These are phyloP conservation scores for Ceratothoa steindachneri DNA, from an alignment of 2,888 invertebrate genomes.

Conservation along the genomic window DNA sequence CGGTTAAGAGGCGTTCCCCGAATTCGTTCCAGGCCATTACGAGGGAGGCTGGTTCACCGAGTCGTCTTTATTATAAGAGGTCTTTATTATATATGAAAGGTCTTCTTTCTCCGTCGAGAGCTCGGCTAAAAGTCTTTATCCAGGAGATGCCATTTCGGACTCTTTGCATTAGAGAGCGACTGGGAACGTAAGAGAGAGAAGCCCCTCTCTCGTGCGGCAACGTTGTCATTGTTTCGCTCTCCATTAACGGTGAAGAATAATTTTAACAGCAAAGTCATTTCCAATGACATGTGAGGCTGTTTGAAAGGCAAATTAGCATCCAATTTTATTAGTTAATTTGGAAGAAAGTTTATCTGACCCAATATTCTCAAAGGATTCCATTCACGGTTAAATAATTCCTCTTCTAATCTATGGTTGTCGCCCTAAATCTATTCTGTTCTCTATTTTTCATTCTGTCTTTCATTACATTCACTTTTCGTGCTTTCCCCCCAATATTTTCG, in stretches of 20 bases:
- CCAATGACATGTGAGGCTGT: no score
- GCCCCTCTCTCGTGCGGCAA: background rate
- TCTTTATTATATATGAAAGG: background rate
- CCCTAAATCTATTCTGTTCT: no score
- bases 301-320: no score
- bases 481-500: background rate
- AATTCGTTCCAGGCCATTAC: constrained; percentile 8
- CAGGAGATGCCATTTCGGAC: background rate
- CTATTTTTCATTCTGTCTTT: background rate
- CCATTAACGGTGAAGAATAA: no score
- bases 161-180: background rate
- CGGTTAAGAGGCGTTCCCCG: background rate
- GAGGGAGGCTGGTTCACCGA: background rate
- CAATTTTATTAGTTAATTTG: no score
- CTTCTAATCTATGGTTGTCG: no score
- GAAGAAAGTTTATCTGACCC: no score
- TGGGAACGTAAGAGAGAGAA: background rate
- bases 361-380: no score
- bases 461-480: background rate
- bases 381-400: no score
- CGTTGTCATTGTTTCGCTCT: background rate
- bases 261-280: no score
- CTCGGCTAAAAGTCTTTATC: background rate
- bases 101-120: background rate
- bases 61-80: background rate